Percentiles rank a stretch among this genome's conserved stretches.
These are phyloP conservation scores for Patiria pectinifera DNA, from an alignment of 53 echinoderm and acorn worm genomes.

Conservation along the genomic window DNA sequence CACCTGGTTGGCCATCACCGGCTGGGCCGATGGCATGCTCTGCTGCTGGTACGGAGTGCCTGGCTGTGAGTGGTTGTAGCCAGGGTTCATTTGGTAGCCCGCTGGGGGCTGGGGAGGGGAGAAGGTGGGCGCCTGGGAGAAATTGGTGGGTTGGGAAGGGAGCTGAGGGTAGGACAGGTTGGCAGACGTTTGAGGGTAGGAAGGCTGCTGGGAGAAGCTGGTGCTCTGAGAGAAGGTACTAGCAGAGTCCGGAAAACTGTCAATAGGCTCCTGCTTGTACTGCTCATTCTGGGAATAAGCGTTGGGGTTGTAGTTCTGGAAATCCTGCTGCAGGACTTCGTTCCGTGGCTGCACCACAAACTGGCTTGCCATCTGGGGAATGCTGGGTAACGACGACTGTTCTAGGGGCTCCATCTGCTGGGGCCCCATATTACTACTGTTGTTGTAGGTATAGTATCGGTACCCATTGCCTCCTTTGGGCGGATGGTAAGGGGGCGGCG, in stretches of 20 bases:
- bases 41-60: constrained; percentile 57
- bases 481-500: constrained; percentile 74
- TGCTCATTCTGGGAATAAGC: constrained; percentile 60
- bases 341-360: constrained; percentile 89
- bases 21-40: constrained; percentile 29
- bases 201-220: constrained; percentile 58
- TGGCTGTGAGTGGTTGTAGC: constrained; percentile 56
- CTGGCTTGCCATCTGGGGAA: constrained; percentile 70
- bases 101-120: constrained; percentile 65
- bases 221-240: constrained; percentile 49
- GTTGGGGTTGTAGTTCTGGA: constrained; percentile 63
- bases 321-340: constrained; percentile 86
- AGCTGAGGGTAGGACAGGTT: constrained; percentile 62
- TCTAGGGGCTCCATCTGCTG: constrained; percentile 77
- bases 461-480: constrained; percentile 62
- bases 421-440: constrained; percentile 57
- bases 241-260: constrained; percentile 46
- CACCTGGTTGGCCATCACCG: constrained; percentile 46
- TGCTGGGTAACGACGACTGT: constrained; percentile 44
- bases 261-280: constrained; percentile 91
- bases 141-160: constrained; percentile 63
- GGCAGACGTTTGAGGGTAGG: constrained; percentile 70
- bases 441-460: constrained; percentile 52
- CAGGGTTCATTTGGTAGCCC: constrained; percentile 46
- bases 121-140: constrained; percentile 53